A percentile compares a stretch with the other conserved stretches of the same genome.
These are phyloP conservation scores for Philaethria dido DNA, from an alignment of 2,888 invertebrate genomes.

Conservation along the genomic window DNA sequence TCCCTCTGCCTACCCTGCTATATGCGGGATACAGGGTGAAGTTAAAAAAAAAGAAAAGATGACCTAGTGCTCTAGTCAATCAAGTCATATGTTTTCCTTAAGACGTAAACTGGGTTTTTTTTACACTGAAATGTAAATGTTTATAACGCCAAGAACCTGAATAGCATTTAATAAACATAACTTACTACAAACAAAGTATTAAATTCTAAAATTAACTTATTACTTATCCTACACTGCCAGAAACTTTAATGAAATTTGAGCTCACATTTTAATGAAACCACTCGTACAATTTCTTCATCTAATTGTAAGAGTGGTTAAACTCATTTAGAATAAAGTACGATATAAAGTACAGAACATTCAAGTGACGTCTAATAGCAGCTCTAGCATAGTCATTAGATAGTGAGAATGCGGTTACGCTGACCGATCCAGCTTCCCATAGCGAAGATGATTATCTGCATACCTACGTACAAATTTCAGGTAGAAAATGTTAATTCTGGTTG, in stretches of 20 bases:
- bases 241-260: constrained; percentile 17
- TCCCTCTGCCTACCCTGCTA: no score
- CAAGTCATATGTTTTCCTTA: no score
- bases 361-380: constrained; percentile 29
- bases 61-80: no score
- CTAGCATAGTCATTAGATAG: constrained; percentile 35
- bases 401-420: constrained; percentile 30
- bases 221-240: neutral
- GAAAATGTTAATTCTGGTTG: constrained; percentile 5
- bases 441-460: constrained; percentile 19
- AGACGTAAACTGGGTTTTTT: no score
- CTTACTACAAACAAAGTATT: neutral
- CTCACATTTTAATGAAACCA: constrained; percentile 11
- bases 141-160: no score
- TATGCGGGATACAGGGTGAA: no score
- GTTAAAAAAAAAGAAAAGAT: no score
- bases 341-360: constrained; percentile 24
- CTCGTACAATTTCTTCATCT: constrained; percentile 8
- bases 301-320: constrained; percentile 22
- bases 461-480: constrained; percentile 10
- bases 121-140: no score
- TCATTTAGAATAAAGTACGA: constrained; percentile 21
- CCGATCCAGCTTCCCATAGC: constrained; percentile 21
- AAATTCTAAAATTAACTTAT: neutral
- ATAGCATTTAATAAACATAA: no score